Conservation (phyloP, 2,888 invertebrate species). For the Calameuta filiformis region DNA sequence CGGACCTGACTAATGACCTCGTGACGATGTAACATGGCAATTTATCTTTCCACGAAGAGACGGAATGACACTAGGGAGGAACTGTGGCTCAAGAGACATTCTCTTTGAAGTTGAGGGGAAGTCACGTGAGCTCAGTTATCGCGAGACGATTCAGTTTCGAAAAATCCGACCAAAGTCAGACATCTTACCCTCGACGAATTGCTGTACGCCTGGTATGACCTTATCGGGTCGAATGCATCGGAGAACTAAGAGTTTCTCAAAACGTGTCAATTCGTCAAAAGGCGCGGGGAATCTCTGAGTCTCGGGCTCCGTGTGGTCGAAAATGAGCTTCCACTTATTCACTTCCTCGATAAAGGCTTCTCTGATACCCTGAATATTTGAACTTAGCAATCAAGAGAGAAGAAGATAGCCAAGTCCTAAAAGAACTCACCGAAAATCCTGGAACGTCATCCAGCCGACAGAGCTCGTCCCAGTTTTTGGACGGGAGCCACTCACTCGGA, state of each 20-base stretch:
- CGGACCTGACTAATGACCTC: not conserved
- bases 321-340: conserved; percentile 78
- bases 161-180: not conserved
- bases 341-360: conserved; percentile 73
- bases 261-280: conserved; percentile 75
- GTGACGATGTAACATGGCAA: not conserved
- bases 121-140: not conserved
- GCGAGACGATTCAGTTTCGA: not conserved
- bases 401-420: not conserved
- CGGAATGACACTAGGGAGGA: not conserved
- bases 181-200: conserved; percentile 74
- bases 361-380: conserved; percentile 70
- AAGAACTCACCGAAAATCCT: conserved; percentile 59
- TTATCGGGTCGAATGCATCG: conserved; percentile 90
- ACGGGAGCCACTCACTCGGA: conserved; percentile 79
- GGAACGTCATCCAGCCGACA: conserved; percentile 73
- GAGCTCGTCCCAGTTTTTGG: conserved; percentile 82
- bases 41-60: not conserved
- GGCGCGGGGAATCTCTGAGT: conserved; percentile 76
- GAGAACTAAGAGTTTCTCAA: conserved; percentile 83
- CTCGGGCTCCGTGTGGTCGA: conserved; percentile 84
- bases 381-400: not conserved
- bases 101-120: not conserved
- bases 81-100: too few species aligned
- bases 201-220: conserved; percentile 81